These are phyloP conservation scores for Daptonema setosum DNA, from an alignment of 2,888 invertebrate species.

Conservation along the genomic window DNA sequence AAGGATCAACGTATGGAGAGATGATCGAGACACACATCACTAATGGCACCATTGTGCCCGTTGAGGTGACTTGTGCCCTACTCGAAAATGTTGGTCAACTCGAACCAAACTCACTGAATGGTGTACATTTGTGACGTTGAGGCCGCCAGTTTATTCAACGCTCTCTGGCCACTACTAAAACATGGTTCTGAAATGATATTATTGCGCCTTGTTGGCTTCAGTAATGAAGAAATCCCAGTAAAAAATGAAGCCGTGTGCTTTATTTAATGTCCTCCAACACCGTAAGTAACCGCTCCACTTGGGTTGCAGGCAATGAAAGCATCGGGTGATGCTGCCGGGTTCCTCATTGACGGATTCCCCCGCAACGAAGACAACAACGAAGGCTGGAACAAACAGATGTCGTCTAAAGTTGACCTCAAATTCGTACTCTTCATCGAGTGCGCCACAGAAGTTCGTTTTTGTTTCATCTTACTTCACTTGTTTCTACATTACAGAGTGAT, in stretches of 20 bases:
- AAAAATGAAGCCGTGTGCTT: too few species aligned
- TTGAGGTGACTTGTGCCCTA: conserved; percentile 88
- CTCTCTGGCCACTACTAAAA: too few species aligned
- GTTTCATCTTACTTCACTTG: not conserved
- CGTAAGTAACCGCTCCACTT: too few species aligned
- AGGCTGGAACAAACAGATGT: conserved; percentile 69
- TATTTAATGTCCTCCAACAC: too few species aligned
- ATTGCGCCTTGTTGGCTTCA: too few species aligned
- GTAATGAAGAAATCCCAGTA: too few species aligned
- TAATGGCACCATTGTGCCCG: conserved; percentile 86
- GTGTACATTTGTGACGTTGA: too few species aligned
- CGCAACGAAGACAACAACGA: conserved; percentile 83
- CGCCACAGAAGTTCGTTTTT: conserved; percentile 40
- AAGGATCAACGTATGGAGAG: conserved; percentile 49
- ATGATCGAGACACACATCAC: conserved; percentile 74
- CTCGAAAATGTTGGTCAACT: conserved; percentile 71
- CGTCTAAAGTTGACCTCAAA: conserved; percentile 46
- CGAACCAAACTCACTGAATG: too few species aligned
- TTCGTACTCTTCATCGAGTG: conserved; percentile 84
- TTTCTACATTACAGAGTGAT: too few species aligned
- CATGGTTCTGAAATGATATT: too few species aligned
- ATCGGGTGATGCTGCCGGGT: conserved; percentile 30
- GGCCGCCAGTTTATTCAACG: too few species aligned
- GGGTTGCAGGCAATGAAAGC: conserved; percentile 23
- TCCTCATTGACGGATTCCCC: conserved; percentile 93